Evolutionary conservation across 1,140 invertebrate genomes (phyloP).

Genomic region (Drosophila saltans): DNA sequence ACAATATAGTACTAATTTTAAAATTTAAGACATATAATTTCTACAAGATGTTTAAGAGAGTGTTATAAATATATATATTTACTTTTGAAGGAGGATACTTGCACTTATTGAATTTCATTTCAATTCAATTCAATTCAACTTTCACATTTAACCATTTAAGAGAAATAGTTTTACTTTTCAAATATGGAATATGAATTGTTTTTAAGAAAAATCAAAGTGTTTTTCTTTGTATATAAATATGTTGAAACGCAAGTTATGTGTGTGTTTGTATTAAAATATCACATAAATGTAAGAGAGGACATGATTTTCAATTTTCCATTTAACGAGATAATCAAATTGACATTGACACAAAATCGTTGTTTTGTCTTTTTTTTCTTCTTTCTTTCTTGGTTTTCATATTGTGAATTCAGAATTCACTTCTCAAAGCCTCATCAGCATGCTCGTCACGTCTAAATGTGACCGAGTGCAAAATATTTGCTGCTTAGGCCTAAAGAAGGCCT

Average conservation of each 20-base stretch:
- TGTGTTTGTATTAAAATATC: not conserved
- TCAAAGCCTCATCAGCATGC: constrained; percentile 1
- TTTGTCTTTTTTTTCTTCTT: not conserved
- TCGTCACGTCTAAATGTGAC: constrained; percentile 10
- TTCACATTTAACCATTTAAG: too few relatives aligned
- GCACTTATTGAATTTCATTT: too few relatives aligned
- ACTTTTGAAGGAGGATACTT: too few relatives aligned
- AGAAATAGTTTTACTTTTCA: too few relatives aligned
- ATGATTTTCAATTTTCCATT: constrained; percentile 14
- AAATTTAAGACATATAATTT: too few relatives aligned
- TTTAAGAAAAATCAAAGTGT: too few relatives aligned
- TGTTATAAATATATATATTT: too few relatives aligned
- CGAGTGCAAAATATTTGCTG: constrained; percentile 12
- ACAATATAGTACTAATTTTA: too few relatives aligned
- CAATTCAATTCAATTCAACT: too few relatives aligned
- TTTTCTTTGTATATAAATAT: too few relatives aligned
- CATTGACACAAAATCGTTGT: constrained; percentile 12
- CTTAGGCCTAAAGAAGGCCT: constrained; percentile 2
- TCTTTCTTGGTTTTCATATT: constrained; percentile 1
- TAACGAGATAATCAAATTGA: constrained; percentile 14
- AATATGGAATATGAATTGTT: too few relatives aligned
- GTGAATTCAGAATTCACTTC: constrained; percentile 6
- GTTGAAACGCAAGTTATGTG: not conserved
- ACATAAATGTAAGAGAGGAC: constrained; percentile 2
- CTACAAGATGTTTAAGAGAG: too few relatives aligned